Base-by-base conservation (phyloP, 92 coral and sea anemone genomes). In the Palythoa caribaeorum region DNA sequence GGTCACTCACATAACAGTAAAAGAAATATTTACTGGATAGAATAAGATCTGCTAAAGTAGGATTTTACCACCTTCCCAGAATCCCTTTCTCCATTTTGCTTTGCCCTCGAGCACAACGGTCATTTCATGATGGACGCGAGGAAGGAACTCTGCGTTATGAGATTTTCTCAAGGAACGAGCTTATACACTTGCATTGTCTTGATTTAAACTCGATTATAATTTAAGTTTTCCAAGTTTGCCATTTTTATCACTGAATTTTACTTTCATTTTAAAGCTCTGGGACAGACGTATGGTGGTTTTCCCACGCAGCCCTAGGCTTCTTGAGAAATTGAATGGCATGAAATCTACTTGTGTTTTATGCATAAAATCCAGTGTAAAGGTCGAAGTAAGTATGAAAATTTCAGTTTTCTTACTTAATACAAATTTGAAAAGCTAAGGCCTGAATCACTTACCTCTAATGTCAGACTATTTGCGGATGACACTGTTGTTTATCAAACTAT, bases 61-160 rank as follows among this genome's bases (percentile, higher is more conserved):
- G 80, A 52, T 77, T n/a, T 77, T 77, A 77, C 80, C 63, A 52
- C 39, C 1, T 77, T 77, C 79, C 79, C 79, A 50, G 79, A 3
- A 76, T 3, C 79, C 62, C 9, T 76, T 50, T 21, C 39, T 15
- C 35, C 51, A 48, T 19, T 11, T n/a, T 12, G 66, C 80, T 65
- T 77, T 65, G 53, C 62, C 51, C 53, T 77, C 80, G 66, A 21
- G 66, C 36, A 20, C 28, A 28, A 57, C 66, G 47, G 62, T 77
- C 47, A 77, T n/a, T 77, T 77, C 62, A 2, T 9, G 59, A 76
- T 76, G 80, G 63, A 50, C 39, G 80, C 80, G 63, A 76, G 63
- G 57, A 76, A 47, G 57, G 16, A 47, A 11, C 62, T 76, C 9
- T 9, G 2, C 4, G 47, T n/a, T 76, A 62, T 37, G 57, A 8